Conservation (phyloP, 2,113 vertebrate genomes). For the Chaetura pelagica region DNA sequence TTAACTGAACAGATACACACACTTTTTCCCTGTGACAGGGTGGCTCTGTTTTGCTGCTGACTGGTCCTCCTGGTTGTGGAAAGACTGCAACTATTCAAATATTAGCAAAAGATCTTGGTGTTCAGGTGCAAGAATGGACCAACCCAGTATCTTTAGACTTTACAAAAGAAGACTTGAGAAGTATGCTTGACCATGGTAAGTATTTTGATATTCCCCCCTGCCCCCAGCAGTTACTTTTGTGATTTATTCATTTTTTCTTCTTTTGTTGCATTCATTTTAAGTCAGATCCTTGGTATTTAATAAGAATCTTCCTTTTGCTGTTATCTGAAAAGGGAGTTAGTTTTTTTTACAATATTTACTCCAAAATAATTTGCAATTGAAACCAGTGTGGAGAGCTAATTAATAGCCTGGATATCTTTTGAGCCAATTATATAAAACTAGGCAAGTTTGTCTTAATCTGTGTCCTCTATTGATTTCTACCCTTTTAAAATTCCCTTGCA, state of each 20-base stretch:
- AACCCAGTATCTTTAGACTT: slow-evolving; percentile 85
- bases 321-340: background rate
- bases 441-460: background rate
- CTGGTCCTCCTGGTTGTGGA: slow-evolving; percentile 92
- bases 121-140: slow-evolving; percentile 91
- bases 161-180: slow-evolving; percentile 76
- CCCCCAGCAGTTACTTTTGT: background rate
- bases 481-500: background rate
- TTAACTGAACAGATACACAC: background rate
- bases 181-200: slow-evolving; percentile 80
- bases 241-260: background rate
- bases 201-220: background rate
- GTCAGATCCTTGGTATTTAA: background rate
- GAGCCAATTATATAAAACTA: background rate
- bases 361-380: background rate
- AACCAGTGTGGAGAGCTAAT: background rate
- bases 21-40: slow-evolving; percentile 72
- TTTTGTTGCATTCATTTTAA: background rate
- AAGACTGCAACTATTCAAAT: slow-evolving; percentile 90
- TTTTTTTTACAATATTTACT: background rate
- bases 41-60: slow-evolving; percentile 86
- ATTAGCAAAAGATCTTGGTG: slow-evolving; percentile 80
- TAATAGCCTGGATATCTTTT: background rate
- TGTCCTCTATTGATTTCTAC: background rate
- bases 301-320: background rate